Base-by-base conservation (phyloP, 2,888 invertebrate species). In the Macaria liturata region DNA sequence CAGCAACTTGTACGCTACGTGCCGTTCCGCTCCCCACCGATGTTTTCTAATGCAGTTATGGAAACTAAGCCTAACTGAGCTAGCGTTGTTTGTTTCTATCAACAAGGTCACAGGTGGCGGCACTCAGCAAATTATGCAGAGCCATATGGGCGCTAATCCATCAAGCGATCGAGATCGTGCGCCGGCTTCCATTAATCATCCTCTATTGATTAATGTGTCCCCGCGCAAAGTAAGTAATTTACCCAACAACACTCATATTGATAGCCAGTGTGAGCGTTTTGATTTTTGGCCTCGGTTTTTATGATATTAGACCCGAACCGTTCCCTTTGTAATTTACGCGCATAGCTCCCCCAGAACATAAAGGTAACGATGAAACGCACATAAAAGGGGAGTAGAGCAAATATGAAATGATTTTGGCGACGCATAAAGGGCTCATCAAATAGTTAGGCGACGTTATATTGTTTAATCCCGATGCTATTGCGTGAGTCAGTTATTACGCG, bases 151-250 rank as follows among this genome's bases (percentile, higher is more conserved):
- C 78, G 83, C 88, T 89, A 91, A 90, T 91, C 89, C 89, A 90
- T 91, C 91, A 91, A 83, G 70, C 84, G 82, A 87, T 88, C 83
- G 82, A 74, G 82, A 83, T 83, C 83, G 80, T 78, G 76, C 72
- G 83, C 79, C 72, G 68, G 76, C 81, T 78, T 72, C 75, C 89
- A 91, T 91, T 89, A 90, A 91, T 91, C 90, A 91, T 86, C 79
- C 83, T 78, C 76, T 84, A 91, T 90, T 90, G 91, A 91, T 91
- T 90, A 89, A 90, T 89, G 86, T 87, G 85, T 89, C 84, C 74
- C 79, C 81, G 70, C 78, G 83, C 81, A 86, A 88, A 88, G 83
- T 88, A 84, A 83, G 78, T 82, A 83, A 85, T 84, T 83, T 81
- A 84, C 80, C 80, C 75, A 66, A 69, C 76, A 78, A 78, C 74